These are phyloP conservation scores for Drosophila repleta DNA, from an alignment of 1,140 invertebrate species.

Conservation along the genomic window DNA sequence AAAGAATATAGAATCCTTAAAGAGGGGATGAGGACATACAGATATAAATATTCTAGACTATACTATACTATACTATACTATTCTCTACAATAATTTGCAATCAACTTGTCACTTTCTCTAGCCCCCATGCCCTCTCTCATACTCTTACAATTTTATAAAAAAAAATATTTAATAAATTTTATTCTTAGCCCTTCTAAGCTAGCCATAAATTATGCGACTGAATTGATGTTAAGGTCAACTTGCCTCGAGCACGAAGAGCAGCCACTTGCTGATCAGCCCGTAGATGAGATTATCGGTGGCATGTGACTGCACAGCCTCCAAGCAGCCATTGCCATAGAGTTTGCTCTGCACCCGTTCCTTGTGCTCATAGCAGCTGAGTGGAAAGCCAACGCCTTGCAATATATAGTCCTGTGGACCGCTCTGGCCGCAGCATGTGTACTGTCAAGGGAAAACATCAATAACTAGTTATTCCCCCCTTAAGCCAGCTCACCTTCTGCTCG, in stretches of 20 bases:
- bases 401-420: conserved; percentile 64
- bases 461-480: accelerated
- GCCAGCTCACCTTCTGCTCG: conserved; percentile 61
- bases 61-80: too few species aligned
- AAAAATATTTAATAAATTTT: conserved; percentile 19
- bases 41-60: too few species aligned
- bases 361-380: conserved; percentile 60
- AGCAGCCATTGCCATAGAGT: conserved; percentile 58
- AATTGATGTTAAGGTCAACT: conserved; percentile 46
- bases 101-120: too few species aligned
- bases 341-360: conserved; percentile 36
- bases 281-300: conserved; percentile 67
- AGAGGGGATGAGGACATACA: too few species aligned
- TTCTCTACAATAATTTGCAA: too few species aligned
- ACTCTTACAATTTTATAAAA: too few species aligned
- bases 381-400: conserved; percentile 56
- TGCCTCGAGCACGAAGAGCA: conserved; percentile 69
- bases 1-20: not conserved
- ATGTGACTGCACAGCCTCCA: conserved; percentile 61
- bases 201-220: conserved; percentile 43
- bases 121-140: too few species aligned
- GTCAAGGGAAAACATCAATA: not conserved
- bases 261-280: conserved; percentile 74
- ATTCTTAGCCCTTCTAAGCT: conserved; percentile 50
- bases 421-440: conserved; percentile 73